These are phyloP conservation scores for Brachyhypopomus occidentalis DNA, from an alignment of 2,113 vertebrate species.

Conservation along the genomic window DNA sequence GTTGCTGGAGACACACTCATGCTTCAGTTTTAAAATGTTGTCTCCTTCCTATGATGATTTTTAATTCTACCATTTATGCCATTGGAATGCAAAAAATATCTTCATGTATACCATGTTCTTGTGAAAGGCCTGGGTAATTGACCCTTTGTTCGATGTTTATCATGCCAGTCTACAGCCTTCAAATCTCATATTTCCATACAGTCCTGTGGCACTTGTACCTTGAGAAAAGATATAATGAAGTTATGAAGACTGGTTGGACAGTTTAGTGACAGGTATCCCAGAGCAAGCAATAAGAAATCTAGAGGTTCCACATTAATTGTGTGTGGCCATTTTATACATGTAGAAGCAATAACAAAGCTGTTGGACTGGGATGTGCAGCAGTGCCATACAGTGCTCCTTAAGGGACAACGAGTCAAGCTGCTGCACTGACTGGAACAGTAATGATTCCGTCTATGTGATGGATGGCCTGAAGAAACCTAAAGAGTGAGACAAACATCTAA, in stretches of 20 bases:
- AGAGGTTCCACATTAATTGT: slow-evolving; percentile 42
- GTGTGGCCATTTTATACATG: slow-evolving; percentile 42
- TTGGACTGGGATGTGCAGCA: slow-evolving; percentile 34
- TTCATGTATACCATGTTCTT: too few relatives aligned
- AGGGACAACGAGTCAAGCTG: slow-evolving; percentile 49
- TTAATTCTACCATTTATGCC: too few relatives aligned
- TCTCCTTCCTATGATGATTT: too few relatives aligned
- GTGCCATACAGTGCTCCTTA: slow-evolving; percentile 28
- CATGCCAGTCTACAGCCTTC: slow-evolving; percentile 1
- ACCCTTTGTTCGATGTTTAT: not conserved
- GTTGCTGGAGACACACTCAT: too few relatives aligned
- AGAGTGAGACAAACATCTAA: slow-evolving; percentile 56
- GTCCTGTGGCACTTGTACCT: not conserved
- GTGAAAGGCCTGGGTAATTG: not conserved
- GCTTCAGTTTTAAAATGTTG: too few relatives aligned
- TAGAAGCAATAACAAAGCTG: slow-evolving; percentile 37
- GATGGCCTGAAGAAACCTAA: slow-evolving; percentile 67
- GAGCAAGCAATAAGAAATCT: slow-evolving; percentile 38
- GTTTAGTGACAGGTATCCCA: not conserved
- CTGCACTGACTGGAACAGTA: slow-evolving; percentile 59
- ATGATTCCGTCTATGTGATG: slow-evolving; percentile 74
- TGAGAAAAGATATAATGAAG: slow-evolving; percentile 35
- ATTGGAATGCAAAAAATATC: not conserved
- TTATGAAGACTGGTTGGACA: slow-evolving; percentile 35
- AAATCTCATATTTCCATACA: not conserved